A percentile compares a stretch with the other conserved stretches of the same genome.
Evolutionary conservation across 2,888 invertebrate genomes (phyloP).

Genomic region (Aspidiotus rigidus): DNA sequence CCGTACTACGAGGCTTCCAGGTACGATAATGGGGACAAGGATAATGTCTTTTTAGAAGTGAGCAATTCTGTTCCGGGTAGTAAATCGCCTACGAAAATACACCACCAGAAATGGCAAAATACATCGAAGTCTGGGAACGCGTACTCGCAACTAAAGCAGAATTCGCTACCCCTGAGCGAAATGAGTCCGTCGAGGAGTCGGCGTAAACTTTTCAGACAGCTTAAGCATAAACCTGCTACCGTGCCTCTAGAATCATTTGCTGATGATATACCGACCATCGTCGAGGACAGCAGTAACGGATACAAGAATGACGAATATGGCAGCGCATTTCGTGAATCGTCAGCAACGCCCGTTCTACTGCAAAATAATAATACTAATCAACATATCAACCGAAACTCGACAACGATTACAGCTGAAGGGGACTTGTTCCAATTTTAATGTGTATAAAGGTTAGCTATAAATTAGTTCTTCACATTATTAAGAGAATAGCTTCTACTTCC

Average conservation of each 20-base stretch:
- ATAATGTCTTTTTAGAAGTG: slow-evolving; percentile 22
- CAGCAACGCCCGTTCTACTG: slow-evolving; percentile 11
- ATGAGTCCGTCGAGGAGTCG: slow-evolving; percentile 27
- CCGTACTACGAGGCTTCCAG: slow-evolving; percentile 20
- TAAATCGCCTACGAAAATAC: slow-evolving; percentile 28
- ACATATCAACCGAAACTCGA: slow-evolving; percentile 29
- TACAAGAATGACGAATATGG: slow-evolving; percentile 16
- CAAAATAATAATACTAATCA: slow-evolving; percentile 22
- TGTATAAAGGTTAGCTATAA: neutral
- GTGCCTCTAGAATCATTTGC: slow-evolving; percentile 20
- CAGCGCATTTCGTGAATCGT: slow-evolving; percentile 1
- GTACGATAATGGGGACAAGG: slow-evolving; percentile 17
- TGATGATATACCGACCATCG: slow-evolving; percentile 37
- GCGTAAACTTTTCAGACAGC: slow-evolving; percentile 21
- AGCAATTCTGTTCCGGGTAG: slow-evolving; percentile 4
- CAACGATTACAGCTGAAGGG: slow-evolving; percentile 17
- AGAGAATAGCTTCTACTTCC: too few species aligned
- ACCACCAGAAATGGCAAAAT: slow-evolving; percentile 27
- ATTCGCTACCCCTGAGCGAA: neutral
- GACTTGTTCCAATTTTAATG: slow-evolving; percentile 27
- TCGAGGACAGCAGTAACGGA: slow-evolving; percentile 40
- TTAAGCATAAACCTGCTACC: slow-evolving; percentile 21
- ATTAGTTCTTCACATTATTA: too few species aligned
- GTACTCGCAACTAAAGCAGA: slow-evolving; percentile 16
- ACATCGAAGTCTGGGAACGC: slow-evolving; percentile 6